Conservation (phyloP, 2,113 vertebrate genomes). For the Chloebia gouldiae region DNA sequence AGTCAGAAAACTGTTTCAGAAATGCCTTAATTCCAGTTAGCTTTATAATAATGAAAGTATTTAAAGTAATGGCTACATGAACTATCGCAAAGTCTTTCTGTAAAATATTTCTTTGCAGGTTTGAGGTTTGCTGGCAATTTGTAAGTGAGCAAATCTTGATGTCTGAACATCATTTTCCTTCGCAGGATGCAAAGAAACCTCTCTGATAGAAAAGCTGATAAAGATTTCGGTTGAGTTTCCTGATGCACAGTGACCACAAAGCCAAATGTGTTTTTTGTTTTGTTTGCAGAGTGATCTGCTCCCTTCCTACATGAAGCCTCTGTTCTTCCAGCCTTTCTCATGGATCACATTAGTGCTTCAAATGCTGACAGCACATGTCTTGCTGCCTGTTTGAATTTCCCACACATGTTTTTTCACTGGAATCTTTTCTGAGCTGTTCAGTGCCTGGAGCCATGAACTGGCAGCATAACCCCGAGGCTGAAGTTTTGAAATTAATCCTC, state of each 20-base stretch:
- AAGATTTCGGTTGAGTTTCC: background rate
- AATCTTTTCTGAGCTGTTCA: background rate
- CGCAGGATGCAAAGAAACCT: background rate
- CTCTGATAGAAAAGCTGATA: background rate
- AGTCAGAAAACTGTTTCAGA: background rate
- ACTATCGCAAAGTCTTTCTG: background rate
- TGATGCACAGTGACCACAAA: background rate
- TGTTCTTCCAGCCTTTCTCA: background rate
- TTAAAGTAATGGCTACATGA: background rate
- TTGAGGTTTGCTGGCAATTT: background rate
- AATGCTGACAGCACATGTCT: background rate
- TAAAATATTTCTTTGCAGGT: background rate
- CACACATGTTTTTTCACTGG: background rate
- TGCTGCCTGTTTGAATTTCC: background rate
- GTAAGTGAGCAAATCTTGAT: background rate
- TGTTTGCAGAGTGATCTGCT: background rate
- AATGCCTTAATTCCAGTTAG: background rate
- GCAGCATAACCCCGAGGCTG: background rate
- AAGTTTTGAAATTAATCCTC: background rate
- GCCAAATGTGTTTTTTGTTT: background rate
- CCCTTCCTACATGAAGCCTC: background rate
- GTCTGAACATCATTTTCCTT: background rate
- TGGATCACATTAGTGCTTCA: conserved; percentile 4
- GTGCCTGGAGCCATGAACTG: background rate
- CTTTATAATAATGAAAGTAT: background rate